Evolutionary conservation across 2,113 vertebrate genomes (phyloP).

Genomic region (Fukomys damarensis): DNA sequence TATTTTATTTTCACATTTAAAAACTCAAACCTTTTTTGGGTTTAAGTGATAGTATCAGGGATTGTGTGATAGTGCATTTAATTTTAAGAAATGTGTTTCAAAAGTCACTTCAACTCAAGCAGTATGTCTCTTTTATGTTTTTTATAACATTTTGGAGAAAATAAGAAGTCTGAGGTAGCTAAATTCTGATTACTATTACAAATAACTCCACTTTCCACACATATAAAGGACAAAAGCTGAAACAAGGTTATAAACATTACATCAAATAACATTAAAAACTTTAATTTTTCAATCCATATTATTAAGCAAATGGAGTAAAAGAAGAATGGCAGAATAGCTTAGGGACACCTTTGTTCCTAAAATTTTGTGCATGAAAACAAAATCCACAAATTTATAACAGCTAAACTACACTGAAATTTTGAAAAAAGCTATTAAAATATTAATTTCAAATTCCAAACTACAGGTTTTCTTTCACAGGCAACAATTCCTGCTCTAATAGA

Average conservation of each 20-base stretch:
- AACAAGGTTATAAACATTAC: neutral
- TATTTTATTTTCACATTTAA: neutral
- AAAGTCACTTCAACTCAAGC: neutral
- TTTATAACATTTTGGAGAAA: neutral
- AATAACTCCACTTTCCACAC: neutral
- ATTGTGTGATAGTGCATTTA: neutral
- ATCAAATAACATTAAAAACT: neutral
- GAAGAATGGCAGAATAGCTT: neutral
- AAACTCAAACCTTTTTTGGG: neutral
- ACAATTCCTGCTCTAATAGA: accelerated
- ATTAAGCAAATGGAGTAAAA: neutral
- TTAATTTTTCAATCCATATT: neutral
- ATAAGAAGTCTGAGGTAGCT: neutral
- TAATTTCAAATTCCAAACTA: neutral
- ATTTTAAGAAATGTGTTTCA: neutral
- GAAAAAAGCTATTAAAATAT: neutral
- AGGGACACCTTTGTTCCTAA: neutral
- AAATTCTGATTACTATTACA: neutral
- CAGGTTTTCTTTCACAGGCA: neutral
- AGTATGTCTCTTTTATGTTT: neutral
- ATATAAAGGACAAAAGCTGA: neutral
- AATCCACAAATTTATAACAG: neutral
- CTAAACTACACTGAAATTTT: neutral
- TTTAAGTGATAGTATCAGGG: neutral
- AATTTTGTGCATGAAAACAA: neutral